Evolutionary conservation across 35 echinoderm and acorn worm species (phyloP), one percentile per base, ranked within the genome.

Genomic region (Ptychodera flava): DNA sequence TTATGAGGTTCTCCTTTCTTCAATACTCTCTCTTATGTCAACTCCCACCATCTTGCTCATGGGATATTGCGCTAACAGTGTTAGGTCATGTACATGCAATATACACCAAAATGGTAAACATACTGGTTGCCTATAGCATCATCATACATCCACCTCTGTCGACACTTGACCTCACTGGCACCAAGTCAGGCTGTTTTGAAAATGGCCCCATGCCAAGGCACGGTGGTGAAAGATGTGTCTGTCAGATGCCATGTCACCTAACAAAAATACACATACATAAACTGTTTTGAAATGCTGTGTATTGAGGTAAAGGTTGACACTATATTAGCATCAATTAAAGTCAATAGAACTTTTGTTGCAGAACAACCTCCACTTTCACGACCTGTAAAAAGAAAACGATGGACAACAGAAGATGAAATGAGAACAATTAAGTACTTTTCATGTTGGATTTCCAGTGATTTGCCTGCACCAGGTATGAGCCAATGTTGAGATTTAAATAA

Each of bases 241-340:
- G 45, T 64, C 45, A 64, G 45, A 64, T 64, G 45, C 45, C 45
- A 64, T 64, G 45, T 64, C 45, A 64, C 45, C 45, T 64, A 64
- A 64, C 45, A 64, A 6, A 64, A 64, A 64, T 64, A 64, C 45
- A 64, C 45, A 64, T 64, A 64, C 45, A 64, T 64, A 64, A 64
- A 64, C 6, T 64, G 45, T 64, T 64, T 64, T 64, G 45, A 64
- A 64, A 64, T 22, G 6, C 45, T 64, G 45, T 64, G 45, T 64
- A 64, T 64, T 64, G 45, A 64, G 45, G 45, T 22, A 64, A 64
- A 64, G 45, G 45, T 64, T 64, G 6, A 64, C 45, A 64, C 45
- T 64, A 64, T 64, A 64, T 64, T 64, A 64, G 45, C 45, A 64
- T 64, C 45, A 64, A 64, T 64, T 64, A 64, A 64, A 64, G 45